A percentile compares a stretch with the other conserved stretches of the same genome.
phyloP scores from a whole-genome alignment of 2,797 vertebrate species.

The Schizopygopsis malacanthus region DNA sequence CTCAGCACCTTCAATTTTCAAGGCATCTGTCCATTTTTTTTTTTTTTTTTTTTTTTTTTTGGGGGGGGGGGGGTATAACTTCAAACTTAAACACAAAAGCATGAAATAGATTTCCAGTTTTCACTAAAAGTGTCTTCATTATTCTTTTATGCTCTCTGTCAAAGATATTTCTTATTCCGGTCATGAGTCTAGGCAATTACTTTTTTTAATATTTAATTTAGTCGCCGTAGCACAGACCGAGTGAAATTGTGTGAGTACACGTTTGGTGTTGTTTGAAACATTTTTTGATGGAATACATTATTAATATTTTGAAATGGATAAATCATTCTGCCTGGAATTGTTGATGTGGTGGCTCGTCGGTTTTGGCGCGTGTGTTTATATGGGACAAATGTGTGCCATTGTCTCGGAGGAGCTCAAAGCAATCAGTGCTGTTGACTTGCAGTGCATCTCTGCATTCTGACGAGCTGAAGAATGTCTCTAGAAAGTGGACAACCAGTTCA shows the following conservation, averaged over 20 bases:
- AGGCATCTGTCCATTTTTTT: neutral
- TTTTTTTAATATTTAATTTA: slow-evolving; percentile 64
- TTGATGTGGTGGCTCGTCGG: slow-evolving; percentile 63
- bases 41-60: neutral
- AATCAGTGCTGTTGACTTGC: slow-evolving; percentile 55
- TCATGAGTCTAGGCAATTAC: slow-evolving; percentile 65
- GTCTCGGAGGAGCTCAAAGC: slow-evolving; percentile 53
- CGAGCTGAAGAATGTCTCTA: slow-evolving; percentile 39
- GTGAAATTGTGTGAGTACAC: slow-evolving; percentile 54
- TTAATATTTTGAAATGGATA: slow-evolving; percentile 71
- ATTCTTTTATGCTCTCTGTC: slow-evolving; percentile 48
- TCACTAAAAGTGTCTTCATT: slow-evolving; percentile 45
- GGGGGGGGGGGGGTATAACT: neutral
- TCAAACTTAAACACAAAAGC: slow-evolving; percentile 53
- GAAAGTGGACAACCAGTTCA: slow-evolving; percentile 48
- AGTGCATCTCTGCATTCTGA: slow-evolving; percentile 51
- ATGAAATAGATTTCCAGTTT: slow-evolving; percentile 51
- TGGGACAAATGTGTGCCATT: slow-evolving; percentile 51
- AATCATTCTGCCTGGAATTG: slow-evolving; percentile 69
- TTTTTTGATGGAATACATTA: slow-evolving; percentile 70
- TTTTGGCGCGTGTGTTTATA: slow-evolving; percentile 56
- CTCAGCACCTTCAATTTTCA: neutral
- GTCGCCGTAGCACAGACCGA: slow-evolving; percentile 50
- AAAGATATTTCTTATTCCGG: slow-evolving; percentile 54
- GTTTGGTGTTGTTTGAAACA: slow-evolving; percentile 69